Base-by-base conservation (phyloP, 2,888 invertebrate genomes). In the Eulithis testata region DNA sequence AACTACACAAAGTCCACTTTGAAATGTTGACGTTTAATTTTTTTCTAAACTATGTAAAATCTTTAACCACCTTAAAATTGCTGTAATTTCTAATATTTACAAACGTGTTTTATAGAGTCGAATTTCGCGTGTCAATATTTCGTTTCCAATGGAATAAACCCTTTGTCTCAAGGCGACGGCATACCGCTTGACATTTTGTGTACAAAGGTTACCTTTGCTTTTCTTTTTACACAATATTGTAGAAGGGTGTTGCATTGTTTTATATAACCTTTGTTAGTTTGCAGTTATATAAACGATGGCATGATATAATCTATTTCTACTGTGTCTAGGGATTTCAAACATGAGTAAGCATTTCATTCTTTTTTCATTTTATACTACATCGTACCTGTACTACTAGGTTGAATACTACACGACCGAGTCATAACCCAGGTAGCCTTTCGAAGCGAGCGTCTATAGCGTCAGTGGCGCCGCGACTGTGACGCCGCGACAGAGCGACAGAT, bases 161-260 rank as follows among this genome's bases (percentile, higher is more conserved):
- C 90, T 90, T 91, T 91, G 92, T 91, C 90, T 91, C 86, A 90
- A 90, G 89, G 88, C 85, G 86, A 80, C 84, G 83, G 82, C 77
- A 82, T 84, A 84, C 84, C 85, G 87, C 83, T 81, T 93, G 93
- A 87, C 93, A 93, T 93, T 31, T 93, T 67, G 57, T 91, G 80
- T 86, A 80, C 80, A 92, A 93, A 93, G 92, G 93, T 91, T 86
- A 89, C 86, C 84, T 84, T 84, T 78, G 82, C 84, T 86, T 90
- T 91, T 89, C 91, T 89, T 89, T 91, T 88, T 82, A 81, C 84
- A 87, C 83, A 83, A 82, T 82, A 84, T 85, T 78, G 76, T 59
- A 82, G 84, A 88, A 89, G 87, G 91, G 91, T 85, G 85, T 89
- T 88, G 83, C 27, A 65, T 67, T 86, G 82, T 86, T 86, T 78